These are phyloP conservation scores for Equus przewalskii DNA, from an alignment of 2,113 vertebrate species.

Conservation along the genomic window DNA sequence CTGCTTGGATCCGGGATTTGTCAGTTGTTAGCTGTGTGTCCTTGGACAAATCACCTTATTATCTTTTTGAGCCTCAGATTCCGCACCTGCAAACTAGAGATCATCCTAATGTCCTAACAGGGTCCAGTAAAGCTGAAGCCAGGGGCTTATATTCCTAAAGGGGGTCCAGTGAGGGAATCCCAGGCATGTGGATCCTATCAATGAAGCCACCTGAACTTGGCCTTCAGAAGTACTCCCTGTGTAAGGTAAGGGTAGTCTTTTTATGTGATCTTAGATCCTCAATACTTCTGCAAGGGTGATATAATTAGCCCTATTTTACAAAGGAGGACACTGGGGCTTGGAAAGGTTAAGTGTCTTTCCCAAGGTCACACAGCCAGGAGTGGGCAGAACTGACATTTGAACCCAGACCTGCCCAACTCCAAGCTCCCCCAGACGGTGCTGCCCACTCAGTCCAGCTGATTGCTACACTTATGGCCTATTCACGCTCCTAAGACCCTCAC, in stretches of 20 bases:
- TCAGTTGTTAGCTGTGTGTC: background rate
- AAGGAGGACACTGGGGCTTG: background rate
- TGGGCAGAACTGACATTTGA: background rate
- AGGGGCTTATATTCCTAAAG: background rate
- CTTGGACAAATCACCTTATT: background rate
- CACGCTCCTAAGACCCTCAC: background rate
- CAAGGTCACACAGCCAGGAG: background rate
- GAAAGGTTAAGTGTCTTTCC: background rate
- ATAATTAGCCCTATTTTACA: background rate
- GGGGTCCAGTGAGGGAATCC: background rate
- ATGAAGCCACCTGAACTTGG: background rate
- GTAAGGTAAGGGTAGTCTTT: background rate
- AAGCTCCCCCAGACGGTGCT: background rate
- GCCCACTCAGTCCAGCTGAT: background rate
- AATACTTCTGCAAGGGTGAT: background rate
- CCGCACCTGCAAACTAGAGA: background rate
- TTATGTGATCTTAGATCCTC: background rate
- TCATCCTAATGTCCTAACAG: background rate
- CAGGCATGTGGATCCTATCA: background rate
- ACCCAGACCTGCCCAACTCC: background rate
- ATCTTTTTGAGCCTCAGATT: background rate
- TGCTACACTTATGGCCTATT: background rate
- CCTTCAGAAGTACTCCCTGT: slow-evolving; percentile 6
- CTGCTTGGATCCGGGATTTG: background rate
- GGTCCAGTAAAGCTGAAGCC: background rate